Percentiles rank a stretch among this genome's conserved stretches.
These are phyloP conservation scores for Diadumene lineata DNA, from an alignment of 92 coral and sea anemone genomes.

Conservation along the genomic window DNA sequence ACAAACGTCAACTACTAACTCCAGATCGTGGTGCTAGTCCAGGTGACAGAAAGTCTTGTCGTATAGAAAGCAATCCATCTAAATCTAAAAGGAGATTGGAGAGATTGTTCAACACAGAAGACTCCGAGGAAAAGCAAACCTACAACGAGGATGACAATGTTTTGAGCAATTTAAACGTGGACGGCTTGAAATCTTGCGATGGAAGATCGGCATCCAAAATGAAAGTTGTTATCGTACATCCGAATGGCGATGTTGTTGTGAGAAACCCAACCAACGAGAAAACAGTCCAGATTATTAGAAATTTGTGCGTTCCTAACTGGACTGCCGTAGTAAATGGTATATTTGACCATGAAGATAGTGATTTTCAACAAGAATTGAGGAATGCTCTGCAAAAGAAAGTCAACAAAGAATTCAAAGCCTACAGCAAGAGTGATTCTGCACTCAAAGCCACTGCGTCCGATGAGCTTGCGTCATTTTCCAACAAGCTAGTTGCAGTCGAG, in stretches of 20 bases:
- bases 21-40: slow-evolving; percentile 8
- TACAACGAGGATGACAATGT: slow-evolving; percentile 1
- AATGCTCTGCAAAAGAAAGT: slow-evolving; percentile 15
- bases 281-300: slow-evolving; percentile 29
- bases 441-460: slow-evolving; percentile 33
- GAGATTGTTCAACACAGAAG: not conserved
- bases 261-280: slow-evolving; percentile 37
- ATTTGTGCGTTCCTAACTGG: slow-evolving; percentile 18
- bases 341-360: not conserved
- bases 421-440: slow-evolving; percentile 37
- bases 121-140: no score
- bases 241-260: slow-evolving; percentile 33
- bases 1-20: not conserved
- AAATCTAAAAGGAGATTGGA: no score
- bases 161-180: not conserved
- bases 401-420: slow-evolving; percentile 30
- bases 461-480: slow-evolving; percentile 41
- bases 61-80: no score
- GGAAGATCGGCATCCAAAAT: not conserved
- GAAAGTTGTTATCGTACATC: slow-evolving; percentile 34
- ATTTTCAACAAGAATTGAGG: not conserved
- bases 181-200: slow-evolving; percentile 3
- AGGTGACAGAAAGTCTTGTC: not conserved
- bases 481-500: slow-evolving; percentile 24
- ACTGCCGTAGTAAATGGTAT: slow-evolving; percentile 34